Evolutionary conservation across 2,113 vertebrate species (phyloP), one percentile per base, ranked within the genome.

Genomic region (Sinosuthora webbiana): DNA sequence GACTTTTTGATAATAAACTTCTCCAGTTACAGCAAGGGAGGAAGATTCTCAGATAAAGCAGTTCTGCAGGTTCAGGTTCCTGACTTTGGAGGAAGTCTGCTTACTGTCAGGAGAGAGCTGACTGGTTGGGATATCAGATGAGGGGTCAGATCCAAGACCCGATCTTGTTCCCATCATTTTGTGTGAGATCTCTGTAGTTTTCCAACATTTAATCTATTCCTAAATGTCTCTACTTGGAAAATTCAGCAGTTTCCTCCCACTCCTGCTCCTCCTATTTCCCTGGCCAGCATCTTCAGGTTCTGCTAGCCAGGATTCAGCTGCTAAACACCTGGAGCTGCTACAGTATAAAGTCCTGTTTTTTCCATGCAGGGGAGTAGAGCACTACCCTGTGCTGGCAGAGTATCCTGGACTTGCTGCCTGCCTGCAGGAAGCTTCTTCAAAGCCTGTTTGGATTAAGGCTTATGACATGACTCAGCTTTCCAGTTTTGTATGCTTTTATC

Each of bases 381-480:
- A 18, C 27, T 67, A 3, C 27, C 15, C 22, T 82, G 37, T 83
- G 63, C 76, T 95, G 78, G 85, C 87, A 83, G 77, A 35, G 63
- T 20, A 52, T 93, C 84, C 87, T 74, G 56, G 37, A 27, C 10
- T 5, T 50, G 63, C 63, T 87, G 89, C 45, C 62, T 76, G 92
- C 87, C 82, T 93, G 47, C 90, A 81, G 79, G 95, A 96, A 90
- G 55, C 68, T 86, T 88, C 88, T 90, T 95, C 79, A 92, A 59
- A 90, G 78, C 57, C 37, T 94, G 47, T 93, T 96, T 90, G 93
- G 75, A 69, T 95, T 83, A 90, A 73, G 70, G 87, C 75, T 65
- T 83, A 30, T 59, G 74, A 76, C 78, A 86, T 95, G 84, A 96
- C 90, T 94, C 94, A 95, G 75, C 87, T 88, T 93, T 83, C 63